Conservation (phyloP, 1,140 invertebrate genomes). For the Tribolium castaneum region DNA sequence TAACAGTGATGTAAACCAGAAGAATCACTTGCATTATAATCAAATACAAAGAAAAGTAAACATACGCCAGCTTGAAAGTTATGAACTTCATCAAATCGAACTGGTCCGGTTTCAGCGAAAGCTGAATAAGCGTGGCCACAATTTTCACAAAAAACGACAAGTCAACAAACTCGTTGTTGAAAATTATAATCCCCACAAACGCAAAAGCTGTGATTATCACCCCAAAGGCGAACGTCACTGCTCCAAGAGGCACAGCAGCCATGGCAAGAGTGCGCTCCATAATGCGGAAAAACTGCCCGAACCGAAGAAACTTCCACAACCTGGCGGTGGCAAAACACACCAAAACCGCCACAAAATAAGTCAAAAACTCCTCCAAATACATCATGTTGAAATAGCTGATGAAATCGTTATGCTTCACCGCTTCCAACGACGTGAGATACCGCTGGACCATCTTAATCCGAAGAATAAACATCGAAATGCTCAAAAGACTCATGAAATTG, state of each 20-base stretch:
- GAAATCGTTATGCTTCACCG: slow-evolving; percentile 52
- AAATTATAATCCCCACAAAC: slow-evolving; percentile 37
- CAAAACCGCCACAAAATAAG: slow-evolving; percentile 42
- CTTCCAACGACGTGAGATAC: slow-evolving; percentile 38
- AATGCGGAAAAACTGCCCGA: slow-evolving; percentile 49
- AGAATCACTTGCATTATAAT: slow-evolving; percentile 18
- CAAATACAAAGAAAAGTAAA: slow-evolving; percentile 42
- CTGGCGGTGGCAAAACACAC: slow-evolving; percentile 51
- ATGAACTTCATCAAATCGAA: slow-evolving; percentile 12
- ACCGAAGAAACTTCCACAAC: slow-evolving; percentile 53
- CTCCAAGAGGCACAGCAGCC: slow-evolving; percentile 34
- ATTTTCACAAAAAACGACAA: slow-evolving; percentile 41
- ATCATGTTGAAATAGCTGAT: slow-evolving; percentile 53
- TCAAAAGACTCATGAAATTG: slow-evolving; percentile 35
- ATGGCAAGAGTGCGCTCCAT: slow-evolving; percentile 50
- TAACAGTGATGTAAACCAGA: slow-evolving; percentile 49
- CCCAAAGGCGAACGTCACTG: slow-evolving; percentile 42
- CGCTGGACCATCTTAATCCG: slow-evolving; percentile 16
- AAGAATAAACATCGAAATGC: slow-evolving; percentile 3
- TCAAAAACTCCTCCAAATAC: slow-evolving; percentile 44
- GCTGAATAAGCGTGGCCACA: neutral
- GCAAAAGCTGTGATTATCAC: slow-evolving; percentile 44
- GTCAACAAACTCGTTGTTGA: slow-evolving; percentile 36
- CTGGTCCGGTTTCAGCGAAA: slow-evolving; percentile 6
- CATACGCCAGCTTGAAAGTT: slow-evolving; percentile 12